phyloP scores from a whole-genome alignment of 2,797 vertebrate species.

The Oryzias dopingdopingensis region DNA sequence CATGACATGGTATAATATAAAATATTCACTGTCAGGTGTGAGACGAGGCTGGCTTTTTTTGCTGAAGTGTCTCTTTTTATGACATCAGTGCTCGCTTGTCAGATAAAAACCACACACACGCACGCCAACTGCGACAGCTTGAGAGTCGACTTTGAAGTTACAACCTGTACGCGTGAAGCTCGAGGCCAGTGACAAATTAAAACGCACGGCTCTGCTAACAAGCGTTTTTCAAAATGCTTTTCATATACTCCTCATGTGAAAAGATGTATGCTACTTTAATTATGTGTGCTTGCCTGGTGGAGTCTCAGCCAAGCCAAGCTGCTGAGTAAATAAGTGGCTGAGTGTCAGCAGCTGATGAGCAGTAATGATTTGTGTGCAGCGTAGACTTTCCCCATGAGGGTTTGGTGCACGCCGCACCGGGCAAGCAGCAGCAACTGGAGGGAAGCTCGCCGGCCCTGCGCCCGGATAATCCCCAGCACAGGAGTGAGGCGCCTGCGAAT shows the following conservation, averaged over 20 bases:
- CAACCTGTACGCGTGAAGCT: slow-evolving; percentile 14
- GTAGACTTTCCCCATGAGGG: slow-evolving; percentile 50
- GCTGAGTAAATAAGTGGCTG: slow-evolving; percentile 60
- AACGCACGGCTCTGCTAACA: slow-evolving; percentile 24
- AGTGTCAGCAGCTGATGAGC: slow-evolving; percentile 72
- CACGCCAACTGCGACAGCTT: slow-evolving; percentile 18
- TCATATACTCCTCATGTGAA: slow-evolving; percentile 18
- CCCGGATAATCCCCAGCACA: slow-evolving; percentile 67
- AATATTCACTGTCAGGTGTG: slow-evolving; percentile 63
- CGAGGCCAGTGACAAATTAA: slow-evolving; percentile 8
- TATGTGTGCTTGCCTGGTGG: slow-evolving; percentile 2
- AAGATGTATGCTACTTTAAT: slow-evolving; percentile 30
- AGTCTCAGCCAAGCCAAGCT: slow-evolving; percentile 35
- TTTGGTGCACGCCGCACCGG: slow-evolving; percentile 24
- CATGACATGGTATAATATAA: slow-evolving; percentile 44
- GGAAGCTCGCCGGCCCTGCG: slow-evolving; percentile 61
- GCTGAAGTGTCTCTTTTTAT: slow-evolving; percentile 56
- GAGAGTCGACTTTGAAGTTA: slow-evolving; percentile 21
- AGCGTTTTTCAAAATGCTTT: slow-evolving; percentile 13
- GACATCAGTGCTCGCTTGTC: slow-evolving; percentile 21
- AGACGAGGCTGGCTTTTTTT: slow-evolving; percentile 19
- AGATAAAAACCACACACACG: slow-evolving; percentile 11
- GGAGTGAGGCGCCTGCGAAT: slow-evolving; percentile 54
- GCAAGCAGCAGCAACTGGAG: slow-evolving; percentile 41
- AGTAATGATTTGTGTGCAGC: slow-evolving; percentile 75